Evolutionary conservation across 2,797 vertebrate species (phyloP).

Genomic region (Macropus fuliginosus): DNA sequence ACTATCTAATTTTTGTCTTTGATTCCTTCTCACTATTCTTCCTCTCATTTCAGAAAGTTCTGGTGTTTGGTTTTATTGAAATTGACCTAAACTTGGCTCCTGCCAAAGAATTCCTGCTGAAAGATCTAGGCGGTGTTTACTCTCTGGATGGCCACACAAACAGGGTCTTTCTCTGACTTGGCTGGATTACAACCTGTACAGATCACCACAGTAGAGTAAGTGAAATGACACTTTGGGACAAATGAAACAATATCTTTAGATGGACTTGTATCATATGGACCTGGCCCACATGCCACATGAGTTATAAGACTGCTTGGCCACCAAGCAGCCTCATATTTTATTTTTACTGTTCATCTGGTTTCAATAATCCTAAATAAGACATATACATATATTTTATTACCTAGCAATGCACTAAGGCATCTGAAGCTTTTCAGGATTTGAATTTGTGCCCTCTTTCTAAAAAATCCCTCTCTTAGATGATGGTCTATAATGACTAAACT

Average conservation of each 20-base stretch:
- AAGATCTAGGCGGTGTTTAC: slow-evolving; percentile 20
- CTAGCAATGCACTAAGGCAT: slow-evolving; percentile 16
- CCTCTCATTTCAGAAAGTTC: not conserved
- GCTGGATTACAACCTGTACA: slow-evolving; percentile 19
- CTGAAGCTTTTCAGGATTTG: slow-evolving; percentile 32
- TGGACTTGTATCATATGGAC: not conserved
- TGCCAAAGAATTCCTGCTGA: slow-evolving; percentile 18
- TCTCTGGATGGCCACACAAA: not conserved
- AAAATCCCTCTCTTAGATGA: not conserved
- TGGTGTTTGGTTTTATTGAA: slow-evolving; percentile 43
- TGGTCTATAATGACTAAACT: slow-evolving; percentile 22
- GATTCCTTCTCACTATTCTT: not conserved
- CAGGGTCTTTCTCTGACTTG: not conserved
- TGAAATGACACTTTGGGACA: slow-evolving; percentile 20
- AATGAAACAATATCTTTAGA: slow-evolving; percentile 14
- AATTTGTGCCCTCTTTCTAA: slow-evolving; percentile 35
- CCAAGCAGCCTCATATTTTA: slow-evolving; percentile 28
- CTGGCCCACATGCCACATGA: not conserved
- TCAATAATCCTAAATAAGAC: slow-evolving; percentile 75
- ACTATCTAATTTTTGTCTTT: not conserved
- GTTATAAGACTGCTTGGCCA: slow-evolving; percentile 25
- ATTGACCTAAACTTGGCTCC: slow-evolving; percentile 24
- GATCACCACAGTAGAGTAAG: not conserved
- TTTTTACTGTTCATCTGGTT: slow-evolving; percentile 82
- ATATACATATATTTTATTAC: slow-evolving; percentile 1